A percentile compares a stretch with the other conserved stretches of the same genome.
Conservation (phyloP, 2,113 vertebrate genomes). For the Arvicanthis niloticus region DNA sequence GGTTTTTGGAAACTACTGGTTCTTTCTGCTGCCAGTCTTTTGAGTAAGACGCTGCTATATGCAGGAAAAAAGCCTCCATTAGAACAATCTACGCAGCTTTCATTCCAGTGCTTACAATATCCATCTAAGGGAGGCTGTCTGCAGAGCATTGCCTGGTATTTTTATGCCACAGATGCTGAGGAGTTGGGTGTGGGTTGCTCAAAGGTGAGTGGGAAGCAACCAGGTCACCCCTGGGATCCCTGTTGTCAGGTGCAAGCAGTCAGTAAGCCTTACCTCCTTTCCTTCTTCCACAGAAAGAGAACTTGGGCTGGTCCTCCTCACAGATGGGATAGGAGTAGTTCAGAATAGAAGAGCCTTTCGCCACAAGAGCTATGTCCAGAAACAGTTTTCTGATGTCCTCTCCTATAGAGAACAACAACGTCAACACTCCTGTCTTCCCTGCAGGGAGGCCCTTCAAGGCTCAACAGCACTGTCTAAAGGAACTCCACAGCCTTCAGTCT, state of each 20-base stretch:
- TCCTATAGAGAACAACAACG: constrained; percentile 75
- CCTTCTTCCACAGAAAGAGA: constrained; percentile 87
- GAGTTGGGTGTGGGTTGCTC: background rate
- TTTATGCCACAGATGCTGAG: background rate
- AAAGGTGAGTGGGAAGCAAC: background rate
- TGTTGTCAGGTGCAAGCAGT: background rate
- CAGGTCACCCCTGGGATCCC: rapidly evolving
- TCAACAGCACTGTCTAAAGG: background rate
- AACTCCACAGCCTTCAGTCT: background rate
- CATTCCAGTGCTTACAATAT: background rate
- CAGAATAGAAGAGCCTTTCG: constrained; percentile 71
- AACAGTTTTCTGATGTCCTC: constrained; percentile 82
- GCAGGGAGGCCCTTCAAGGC: background rate
- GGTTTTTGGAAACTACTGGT: background rate
- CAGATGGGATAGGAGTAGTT: constrained; percentile 82
- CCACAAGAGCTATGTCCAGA: constrained; percentile 44
- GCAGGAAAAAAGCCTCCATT: background rate
- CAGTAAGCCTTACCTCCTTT: constrained; percentile 87
- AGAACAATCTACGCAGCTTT: background rate
- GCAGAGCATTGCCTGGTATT: background rate
- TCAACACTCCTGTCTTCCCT: background rate
- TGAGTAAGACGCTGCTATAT: background rate
- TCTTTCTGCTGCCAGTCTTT: background rate
- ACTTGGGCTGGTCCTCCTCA: constrained; percentile 48
- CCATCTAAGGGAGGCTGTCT: background rate